Evolutionary conservation across 1,140 invertebrate species (phyloP).

Genomic region (Bombus huntii): DNA sequence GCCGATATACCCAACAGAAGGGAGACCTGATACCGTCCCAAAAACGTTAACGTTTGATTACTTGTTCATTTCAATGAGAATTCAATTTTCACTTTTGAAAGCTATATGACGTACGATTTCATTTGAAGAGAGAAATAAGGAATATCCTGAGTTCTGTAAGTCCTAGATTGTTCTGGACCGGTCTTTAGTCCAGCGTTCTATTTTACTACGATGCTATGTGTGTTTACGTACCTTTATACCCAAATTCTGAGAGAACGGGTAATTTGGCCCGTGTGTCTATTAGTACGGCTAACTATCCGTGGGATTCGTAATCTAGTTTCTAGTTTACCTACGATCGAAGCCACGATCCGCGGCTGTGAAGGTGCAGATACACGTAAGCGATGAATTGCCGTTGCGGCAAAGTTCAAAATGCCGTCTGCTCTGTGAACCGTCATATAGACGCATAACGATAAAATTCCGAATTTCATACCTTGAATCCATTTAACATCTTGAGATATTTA

Average conservation of each 20-base stretch:
- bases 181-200: neutral
- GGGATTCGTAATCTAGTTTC: conserved; percentile 77
- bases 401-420: conserved; percentile 71
- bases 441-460: conserved; percentile 7
- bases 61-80: neutral
- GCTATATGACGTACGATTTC: neutral
- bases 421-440: conserved; percentile 36
- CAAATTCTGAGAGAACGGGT: conserved; percentile 32
- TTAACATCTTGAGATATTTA: neutral
- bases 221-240: conserved; percentile 20
- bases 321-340: conserved; percentile 70
- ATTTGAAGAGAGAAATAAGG: neutral
- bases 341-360: conserved; percentile 51
- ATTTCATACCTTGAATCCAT: conserved; percentile 18
- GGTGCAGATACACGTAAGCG: conserved; percentile 52
- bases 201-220: neutral
- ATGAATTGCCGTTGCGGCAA: conserved; percentile 60
- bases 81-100: neutral
- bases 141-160: too few relatives aligned
- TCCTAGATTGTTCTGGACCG: neutral
- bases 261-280: conserved; percentile 71
- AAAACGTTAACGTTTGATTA: neutral
- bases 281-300: conserved; percentile 72
- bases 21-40: neutral
- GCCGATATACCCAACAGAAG: neutral